Evolutionary conservation across 2,888 invertebrate genomes (phyloP).

Genomic region (Augochlorella aurata): DNA sequence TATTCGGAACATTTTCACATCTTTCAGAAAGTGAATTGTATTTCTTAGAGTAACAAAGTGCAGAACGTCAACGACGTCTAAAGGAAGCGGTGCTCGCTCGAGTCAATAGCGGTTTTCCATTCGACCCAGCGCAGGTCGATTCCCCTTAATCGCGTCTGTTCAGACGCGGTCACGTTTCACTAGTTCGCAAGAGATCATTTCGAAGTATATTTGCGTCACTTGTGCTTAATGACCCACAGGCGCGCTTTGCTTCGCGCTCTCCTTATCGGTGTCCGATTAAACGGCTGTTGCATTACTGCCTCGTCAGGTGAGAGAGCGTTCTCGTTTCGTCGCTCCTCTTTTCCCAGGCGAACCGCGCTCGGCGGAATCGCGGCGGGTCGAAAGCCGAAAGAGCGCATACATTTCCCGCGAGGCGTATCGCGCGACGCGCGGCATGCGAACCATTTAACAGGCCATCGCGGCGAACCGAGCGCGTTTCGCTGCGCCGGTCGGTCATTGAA

Average conservation of each 20-base stretch:
- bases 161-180: not conserved
- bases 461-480: slow-evolving; percentile 17
- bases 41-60: no score
- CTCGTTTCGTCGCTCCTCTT: not conserved
- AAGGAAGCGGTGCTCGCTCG: no score
- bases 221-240: not conserved
- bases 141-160: not conserved
- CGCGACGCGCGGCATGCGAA: not conserved
- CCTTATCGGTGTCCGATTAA: not conserved
- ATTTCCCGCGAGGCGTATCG: not conserved
- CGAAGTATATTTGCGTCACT: not conserved
- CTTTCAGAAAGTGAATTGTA: no score
- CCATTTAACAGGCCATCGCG: slow-evolving; percentile 5
- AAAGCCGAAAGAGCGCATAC: not conserved
- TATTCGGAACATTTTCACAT: no score
- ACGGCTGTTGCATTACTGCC: not conserved
- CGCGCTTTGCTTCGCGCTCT: not conserved
- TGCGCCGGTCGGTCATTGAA: slow-evolving; percentile 12
- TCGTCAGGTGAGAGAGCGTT: not conserved
- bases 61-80: no score
- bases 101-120: no score
- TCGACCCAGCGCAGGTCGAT: not conserved
- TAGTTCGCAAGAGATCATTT: not conserved
- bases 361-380: not conserved
- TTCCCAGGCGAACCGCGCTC: not conserved